Base-by-base conservation (phyloP, 2,797 vertebrate genomes). In the Chromis chromis region DNA sequence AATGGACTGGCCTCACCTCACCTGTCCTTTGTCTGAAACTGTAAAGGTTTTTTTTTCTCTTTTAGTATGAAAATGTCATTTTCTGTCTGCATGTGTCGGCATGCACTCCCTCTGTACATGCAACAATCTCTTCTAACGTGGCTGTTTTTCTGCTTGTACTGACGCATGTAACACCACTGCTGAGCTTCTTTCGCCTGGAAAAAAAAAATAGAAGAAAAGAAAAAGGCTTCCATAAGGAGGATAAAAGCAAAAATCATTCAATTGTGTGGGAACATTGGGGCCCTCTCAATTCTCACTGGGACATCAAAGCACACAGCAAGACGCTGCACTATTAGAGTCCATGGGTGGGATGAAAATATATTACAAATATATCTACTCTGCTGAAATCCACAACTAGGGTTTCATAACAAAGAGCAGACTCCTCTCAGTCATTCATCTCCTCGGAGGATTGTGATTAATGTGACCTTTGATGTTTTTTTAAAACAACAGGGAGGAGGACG, bases 221-320 rank as follows among this genome's bases (percentile, higher is more conserved):
- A 54, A 78, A 68, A 70, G 33, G 54, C 65, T 79, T 80, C 83
- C 28, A 83, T 62, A 71, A 69, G 55, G 28, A 70, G 70, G 74
- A 88, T 81, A 86, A 88, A 91, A 89, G 82, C 65, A 78, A 73
- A 83, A 72, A 49, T 58, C 59, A 84, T 86, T 83, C 72, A 83
- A 79, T 86, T 84, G 76, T 85, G 69, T 70, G 70, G 72, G 69
- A 87, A 87, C 79, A 79, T 72, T 70, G 53, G 58, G 79, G 59
- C 62, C 49, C 79, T 84, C 88, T 88, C 74, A 76, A 81, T 86
- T 85, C 83, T 81, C 78, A 52, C 70, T 76, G 83, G 84, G 87
- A 87, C 86, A 81, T 90, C 89, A 90, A 91, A 88, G 90, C 69
- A 59, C 86, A 63, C 81, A 87, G 83, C 76, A 68, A 83, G 89